Evolutionary conservation across 2,797 vertebrate species (phyloP).

Genomic region (Poecilia gillii): DNA sequence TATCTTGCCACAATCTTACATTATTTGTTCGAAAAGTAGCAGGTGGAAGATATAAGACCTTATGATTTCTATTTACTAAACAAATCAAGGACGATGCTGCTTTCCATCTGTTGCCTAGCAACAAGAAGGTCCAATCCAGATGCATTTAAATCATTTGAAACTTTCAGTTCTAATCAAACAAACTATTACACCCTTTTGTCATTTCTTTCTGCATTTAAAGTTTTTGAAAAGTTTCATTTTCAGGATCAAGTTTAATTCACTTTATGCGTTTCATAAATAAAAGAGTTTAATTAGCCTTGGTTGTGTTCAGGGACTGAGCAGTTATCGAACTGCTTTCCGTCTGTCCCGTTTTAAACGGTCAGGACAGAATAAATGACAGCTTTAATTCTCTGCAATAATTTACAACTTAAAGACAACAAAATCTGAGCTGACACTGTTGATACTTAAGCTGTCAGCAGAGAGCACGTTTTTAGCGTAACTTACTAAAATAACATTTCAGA

Average conservation of each 20-base stretch:
- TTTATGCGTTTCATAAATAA: not conserved
- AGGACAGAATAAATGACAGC: not conserved
- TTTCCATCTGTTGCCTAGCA: no score
- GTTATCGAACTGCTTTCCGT: not conserved
- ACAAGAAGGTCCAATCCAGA: not conserved
- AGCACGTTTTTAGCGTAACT: conserved; percentile 6
- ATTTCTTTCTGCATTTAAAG: not conserved
- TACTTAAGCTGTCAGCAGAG: conserved; percentile 1
- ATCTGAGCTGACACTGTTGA: not conserved
- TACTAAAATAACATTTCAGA: not conserved
- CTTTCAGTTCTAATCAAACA: not conserved
- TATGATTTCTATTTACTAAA: not conserved
- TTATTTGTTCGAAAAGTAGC: no score
- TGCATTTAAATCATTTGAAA: not conserved
- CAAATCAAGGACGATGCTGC: no score
- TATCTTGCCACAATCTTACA: no score
- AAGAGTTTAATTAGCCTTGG: not conserved
- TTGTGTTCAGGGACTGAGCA: not conserved
- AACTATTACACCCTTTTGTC: not conserved
- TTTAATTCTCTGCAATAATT: not conserved
- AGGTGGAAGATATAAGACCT: no score
- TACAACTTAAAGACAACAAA: not conserved
- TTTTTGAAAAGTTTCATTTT: not conserved
- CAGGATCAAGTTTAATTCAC: not conserved
- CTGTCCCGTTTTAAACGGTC: not conserved